phyloP scores from a whole-genome alignment of 2,888 invertebrate species.

The Nemotelus nigrinus region DNA sequence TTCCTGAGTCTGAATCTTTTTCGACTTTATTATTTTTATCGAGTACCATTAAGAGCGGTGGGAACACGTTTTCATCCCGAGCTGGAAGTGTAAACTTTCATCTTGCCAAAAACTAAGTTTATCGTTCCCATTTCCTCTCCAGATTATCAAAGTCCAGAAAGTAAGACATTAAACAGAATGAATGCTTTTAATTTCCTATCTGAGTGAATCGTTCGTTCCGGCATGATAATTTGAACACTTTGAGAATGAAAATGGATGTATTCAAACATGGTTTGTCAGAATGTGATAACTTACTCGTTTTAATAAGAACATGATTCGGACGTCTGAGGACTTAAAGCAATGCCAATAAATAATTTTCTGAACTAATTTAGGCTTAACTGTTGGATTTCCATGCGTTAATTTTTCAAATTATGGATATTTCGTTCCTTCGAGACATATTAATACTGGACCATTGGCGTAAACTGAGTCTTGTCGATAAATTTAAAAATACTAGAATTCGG shows the following conservation, averaged over 20 bases:
- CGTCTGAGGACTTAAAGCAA: too few relatives aligned
- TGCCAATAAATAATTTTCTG: too few relatives aligned
- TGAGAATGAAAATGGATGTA: conserved; percentile 21
- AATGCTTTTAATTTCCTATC: conserved; percentile 42
- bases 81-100: conserved; percentile 33
- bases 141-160: conserved; percentile 37
- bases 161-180: conserved; percentile 42
- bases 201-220: conserved; percentile 8
- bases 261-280: background rate
- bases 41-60: conserved; percentile 24
- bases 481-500: too few relatives aligned
- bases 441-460: too few relatives aligned
- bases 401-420: too few relatives aligned
- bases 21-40: conserved; percentile 41
- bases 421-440: too few relatives aligned
- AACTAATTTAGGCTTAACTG: too few relatives aligned
- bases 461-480: too few relatives aligned
- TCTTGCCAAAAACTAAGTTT: conserved; percentile 42
- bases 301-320: background rate
- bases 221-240: conserved; percentile 20
- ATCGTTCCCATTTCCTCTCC: conserved; percentile 40
- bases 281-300: conserved; percentile 17
- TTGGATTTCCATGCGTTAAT: too few relatives aligned
- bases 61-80: conserved; percentile 2
- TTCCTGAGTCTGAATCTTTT: conserved; percentile 7